A percentile compares a stretch with the other conserved stretches of the same genome.
Evolutionary conservation across 2,797 vertebrate genomes (phyloP).

Genomic region (Sciurus vulgaris): DNA sequence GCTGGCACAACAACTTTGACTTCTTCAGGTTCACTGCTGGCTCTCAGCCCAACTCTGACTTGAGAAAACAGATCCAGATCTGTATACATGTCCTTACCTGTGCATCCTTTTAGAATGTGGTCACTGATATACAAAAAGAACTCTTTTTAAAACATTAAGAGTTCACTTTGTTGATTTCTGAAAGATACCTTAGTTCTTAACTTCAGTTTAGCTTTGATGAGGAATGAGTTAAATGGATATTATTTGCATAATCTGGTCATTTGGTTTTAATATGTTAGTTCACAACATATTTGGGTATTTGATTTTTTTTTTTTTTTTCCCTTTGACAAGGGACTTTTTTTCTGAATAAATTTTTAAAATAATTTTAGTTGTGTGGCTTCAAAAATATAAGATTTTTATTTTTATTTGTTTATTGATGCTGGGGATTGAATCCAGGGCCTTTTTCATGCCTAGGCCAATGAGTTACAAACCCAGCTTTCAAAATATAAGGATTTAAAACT

Average conservation of each 20-base stretch:
- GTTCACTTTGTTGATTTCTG: constrained; percentile 6
- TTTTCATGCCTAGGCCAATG: neutral
- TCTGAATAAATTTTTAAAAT: neutral
- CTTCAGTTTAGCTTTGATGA: neutral
- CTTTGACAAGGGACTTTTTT: neutral
- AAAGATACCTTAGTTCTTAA: neutral
- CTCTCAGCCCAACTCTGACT: constrained; percentile 21
- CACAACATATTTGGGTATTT: neutral
- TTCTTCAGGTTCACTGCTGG: neutral
- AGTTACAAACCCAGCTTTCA: neutral
- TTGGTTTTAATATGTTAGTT: neutral
- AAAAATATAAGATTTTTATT: neutral
- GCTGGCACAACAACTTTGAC: neutral
- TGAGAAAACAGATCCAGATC: constrained; percentile 22
- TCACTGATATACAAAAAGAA: constrained; percentile 1
- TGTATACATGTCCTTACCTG: constrained; percentile 22
- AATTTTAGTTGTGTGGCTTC: neutral
- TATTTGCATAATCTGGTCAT: neutral
- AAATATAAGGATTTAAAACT: neutral
- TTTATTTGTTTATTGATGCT: neutral
- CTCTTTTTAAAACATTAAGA: neutral
- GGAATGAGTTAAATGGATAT: neutral
- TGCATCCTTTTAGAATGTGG: neutral
- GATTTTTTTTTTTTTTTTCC: neutral
- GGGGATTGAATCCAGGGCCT: neutral